Conservation (phyloP, 2,797 vertebrate genomes). For the Sebastes itinus region DNA sequence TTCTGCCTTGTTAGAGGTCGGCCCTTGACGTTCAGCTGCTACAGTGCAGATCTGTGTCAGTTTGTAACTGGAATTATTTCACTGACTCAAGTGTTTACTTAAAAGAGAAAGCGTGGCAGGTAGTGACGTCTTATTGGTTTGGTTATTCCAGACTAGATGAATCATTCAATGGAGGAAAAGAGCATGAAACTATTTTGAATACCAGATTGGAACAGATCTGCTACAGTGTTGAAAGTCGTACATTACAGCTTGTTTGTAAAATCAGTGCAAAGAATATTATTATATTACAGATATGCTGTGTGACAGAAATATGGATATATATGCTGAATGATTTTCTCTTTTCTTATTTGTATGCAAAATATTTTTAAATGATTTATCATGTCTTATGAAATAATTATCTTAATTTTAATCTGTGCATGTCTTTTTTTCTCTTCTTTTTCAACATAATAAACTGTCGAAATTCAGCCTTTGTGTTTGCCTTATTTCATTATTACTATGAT, state of each 20-base stretch:
- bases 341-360: conserved; percentile 74
- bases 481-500: background rate
- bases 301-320: conserved; percentile 57
- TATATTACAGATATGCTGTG: conserved; percentile 69
- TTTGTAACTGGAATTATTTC: conserved; percentile 54
- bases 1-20: conserved; percentile 80
- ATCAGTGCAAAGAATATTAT: conserved; percentile 66
- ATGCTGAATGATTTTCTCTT: conserved; percentile 69
- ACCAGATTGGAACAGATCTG: conserved; percentile 53
- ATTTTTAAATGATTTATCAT: conserved; percentile 79
- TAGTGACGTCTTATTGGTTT: conserved; percentile 16
- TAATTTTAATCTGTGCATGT: conserved; percentile 78
- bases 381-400: conserved; percentile 65
- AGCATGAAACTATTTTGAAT: conserved; percentile 36
- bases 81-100: conserved; percentile 51
- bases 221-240: conserved; percentile 84
- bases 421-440: conserved; percentile 73
- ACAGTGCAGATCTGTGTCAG: conserved; percentile 51
- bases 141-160: conserved; percentile 23
- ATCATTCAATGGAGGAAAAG: conserved; percentile 15
- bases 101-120: conserved; percentile 22
- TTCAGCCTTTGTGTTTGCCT: conserved; percentile 9
- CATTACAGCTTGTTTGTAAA: conserved; percentile 77
- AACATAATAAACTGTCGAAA: conserved; percentile 82
- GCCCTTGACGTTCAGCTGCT: conserved; percentile 79